Base-by-base conservation (phyloP, 2,113 vertebrate genomes). In the Gracilinanus agilis region DNA sequence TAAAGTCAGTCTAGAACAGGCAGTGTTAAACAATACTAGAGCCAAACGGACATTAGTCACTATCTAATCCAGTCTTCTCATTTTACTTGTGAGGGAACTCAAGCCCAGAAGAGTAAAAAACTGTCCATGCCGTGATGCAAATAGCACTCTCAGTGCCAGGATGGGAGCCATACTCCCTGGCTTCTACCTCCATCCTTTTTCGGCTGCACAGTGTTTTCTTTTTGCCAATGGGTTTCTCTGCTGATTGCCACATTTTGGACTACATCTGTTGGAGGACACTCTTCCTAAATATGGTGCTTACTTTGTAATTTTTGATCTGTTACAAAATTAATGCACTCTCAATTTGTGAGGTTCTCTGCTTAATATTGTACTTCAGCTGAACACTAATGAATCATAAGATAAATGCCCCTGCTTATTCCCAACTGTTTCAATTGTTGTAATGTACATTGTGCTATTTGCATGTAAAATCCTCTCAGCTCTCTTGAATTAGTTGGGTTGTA, bases 371-470 rank as follows among this genome's bases (percentile, higher is more conserved):
- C 88, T 97, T 67, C 24, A 94, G 89, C 89, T 92, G 92, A 94
- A 95, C 67, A 95, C 89, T 94, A 95, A 96, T 95, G 94, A 97
- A 97, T 97, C 83, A 91, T 96, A 94, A 96, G 90, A 83, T 90
- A 93, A 94, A n/a, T 95, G 29, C 89, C 56, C 2, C 0, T 44
- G 54, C 54, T 91, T 94, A 92, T 95, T 96, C 92, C 92, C 67
- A 93, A 0, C 25, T 16, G 53, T 24, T 94, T 58, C 75, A 95
- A 92, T 54, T 97, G 55, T 95, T 95, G 29, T 55, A 54, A 97
- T 94, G 24, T 11, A 93, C 88, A n/a, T 95, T 94, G 95, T 95
- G 55, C 95, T 96, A 23, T 92, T 93, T 24, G 29, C 67, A 94
- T 95, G 24, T 94, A 96, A 97, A 96, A 92, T 92, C 88, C 90